Conservation (phyloP, 2,113 vertebrate species). For the Piaya cayana region DNA sequence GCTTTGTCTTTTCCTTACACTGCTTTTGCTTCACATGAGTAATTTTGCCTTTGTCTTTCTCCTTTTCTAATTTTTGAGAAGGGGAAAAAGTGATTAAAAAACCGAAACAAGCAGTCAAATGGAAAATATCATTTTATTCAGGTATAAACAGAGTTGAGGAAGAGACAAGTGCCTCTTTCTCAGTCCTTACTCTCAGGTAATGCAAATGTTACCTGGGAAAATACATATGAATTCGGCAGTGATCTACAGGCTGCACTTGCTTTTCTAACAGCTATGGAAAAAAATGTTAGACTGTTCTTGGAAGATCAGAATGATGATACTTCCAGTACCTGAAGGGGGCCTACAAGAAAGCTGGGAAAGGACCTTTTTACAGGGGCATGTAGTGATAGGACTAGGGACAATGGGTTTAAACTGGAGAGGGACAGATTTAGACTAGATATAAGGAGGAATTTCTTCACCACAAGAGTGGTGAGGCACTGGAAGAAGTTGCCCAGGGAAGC, state of each 20-base stretch:
- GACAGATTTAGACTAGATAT: too few relatives aligned
- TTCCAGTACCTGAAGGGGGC: too few relatives aligned
- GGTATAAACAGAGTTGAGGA: background rate
- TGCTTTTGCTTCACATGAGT: background rate
- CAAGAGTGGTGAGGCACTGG: too few relatives aligned
- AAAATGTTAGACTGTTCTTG: background rate
- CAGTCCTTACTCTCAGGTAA: background rate
- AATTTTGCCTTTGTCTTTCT: background rate
- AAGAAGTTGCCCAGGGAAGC: too few relatives aligned
- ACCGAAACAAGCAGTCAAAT: background rate
- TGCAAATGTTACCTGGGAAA: background rate
- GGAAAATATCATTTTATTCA: background rate
- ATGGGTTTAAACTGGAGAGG: too few relatives aligned
- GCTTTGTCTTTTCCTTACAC: background rate
- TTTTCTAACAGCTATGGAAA: background rate
- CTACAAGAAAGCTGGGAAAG: too few relatives aligned
- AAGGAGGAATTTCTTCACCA: too few relatives aligned
- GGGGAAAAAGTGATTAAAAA: background rate
- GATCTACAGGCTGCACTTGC: background rate
- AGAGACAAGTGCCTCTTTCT: background rate
- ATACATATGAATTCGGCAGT: accelerated
- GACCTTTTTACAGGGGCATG: too few relatives aligned
- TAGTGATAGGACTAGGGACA: too few relatives aligned
- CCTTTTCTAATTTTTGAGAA: background rate
- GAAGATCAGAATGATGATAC: background rate